Base-by-base conservation (phyloP, 1,140 invertebrate genomes). In the Brachionus calyciflorus region DNA sequence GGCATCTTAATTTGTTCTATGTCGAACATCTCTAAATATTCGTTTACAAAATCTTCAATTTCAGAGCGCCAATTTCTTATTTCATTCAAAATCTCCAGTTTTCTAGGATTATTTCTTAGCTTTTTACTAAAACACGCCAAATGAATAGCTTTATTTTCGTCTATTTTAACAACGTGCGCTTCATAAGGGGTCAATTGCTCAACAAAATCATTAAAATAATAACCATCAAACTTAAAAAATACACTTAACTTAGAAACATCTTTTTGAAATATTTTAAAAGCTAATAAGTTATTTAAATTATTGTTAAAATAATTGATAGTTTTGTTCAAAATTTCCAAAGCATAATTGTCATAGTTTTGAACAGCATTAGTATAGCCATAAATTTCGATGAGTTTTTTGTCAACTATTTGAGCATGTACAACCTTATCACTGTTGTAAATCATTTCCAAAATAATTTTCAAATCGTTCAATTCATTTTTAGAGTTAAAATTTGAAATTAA, bases 281-380 rank as follows among this genome's bases (percentile, higher is more conserved):
- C 60, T 41, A 65, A 10, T 4, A 65, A 12, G 26, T 24, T 65
- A 14, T 65, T 65, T 65, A 65, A 65, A 24, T 44, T 41, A 24
- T 41, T 44, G 24, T 65, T 65, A 65, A 65, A 44, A 19, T 24
- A 21, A 44, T 65, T 41, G 1, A 46, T 44, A 9, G 60, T 65
- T 41, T 65, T 65, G 4, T 44, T 65, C 30, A 65, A 44, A 65
- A 65, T 65, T 12, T 65, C 60, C 9, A 44, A 41, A 24, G 40
- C 37, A 65, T 65, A 65, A 1, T 7, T 65, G 37, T 65, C 60
- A 26, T 65, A 65, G 26, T 65, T 65, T 65, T 65, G 60, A 4
- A 65, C 60, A 41, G 60, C 60, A 44, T 65, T 65, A 21, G 60
- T 65, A 44, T 65, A 65, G 2, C 60, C 60, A 24, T 65, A 65